These are phyloP conservation scores for Azorinus chamasolen DNA, from an alignment of 2,888 invertebrate genomes.

Conservation along the genomic window DNA sequence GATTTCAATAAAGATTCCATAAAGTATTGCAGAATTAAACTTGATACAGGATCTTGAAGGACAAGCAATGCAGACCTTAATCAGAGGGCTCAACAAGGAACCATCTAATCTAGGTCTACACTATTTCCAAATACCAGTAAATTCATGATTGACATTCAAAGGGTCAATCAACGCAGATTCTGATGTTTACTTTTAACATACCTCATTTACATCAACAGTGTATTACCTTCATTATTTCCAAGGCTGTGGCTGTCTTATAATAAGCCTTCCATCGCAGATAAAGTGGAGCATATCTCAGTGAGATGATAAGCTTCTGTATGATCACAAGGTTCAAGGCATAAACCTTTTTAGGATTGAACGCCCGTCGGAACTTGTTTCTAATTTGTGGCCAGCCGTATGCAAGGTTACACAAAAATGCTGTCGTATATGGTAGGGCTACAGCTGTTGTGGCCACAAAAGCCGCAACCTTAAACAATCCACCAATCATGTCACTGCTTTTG, in stretches of 20 bases:
- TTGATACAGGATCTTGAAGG: too few relatives aligned
- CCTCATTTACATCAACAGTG: too few relatives aligned
- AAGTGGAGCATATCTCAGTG: constrained; percentile 72
- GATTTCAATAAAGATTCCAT: too few relatives aligned
- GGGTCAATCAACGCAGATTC: too few relatives aligned
- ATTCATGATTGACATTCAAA: too few relatives aligned
- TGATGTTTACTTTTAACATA: too few relatives aligned
- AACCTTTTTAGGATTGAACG: constrained; percentile 82
- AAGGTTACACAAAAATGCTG: constrained; percentile 81
- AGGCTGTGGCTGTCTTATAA: constrained; percentile 72
- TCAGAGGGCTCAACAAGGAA: too few relatives aligned
- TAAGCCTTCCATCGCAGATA: constrained; percentile 77
- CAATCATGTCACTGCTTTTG: constrained; percentile 20
- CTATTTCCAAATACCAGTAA: too few relatives aligned
- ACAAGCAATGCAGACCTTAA: too few relatives aligned
- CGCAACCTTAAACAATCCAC: constrained; percentile 26
- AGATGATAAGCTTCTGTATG: constrained; percentile 71
- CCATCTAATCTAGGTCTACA: too few relatives aligned
- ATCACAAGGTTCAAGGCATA: constrained; percentile 80
- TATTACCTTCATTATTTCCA: constrained; percentile 78
- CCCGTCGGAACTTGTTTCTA: constrained; percentile 74
- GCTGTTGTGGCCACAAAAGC: constrained; percentile 73
- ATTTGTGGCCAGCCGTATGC: constrained; percentile 82
- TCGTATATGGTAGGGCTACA: constrained; percentile 81
- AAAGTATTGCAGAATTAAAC: too few relatives aligned